Evolutionary conservation across 2,888 invertebrate genomes (phyloP).

Genomic region (Frankliniella fusca): DNA sequence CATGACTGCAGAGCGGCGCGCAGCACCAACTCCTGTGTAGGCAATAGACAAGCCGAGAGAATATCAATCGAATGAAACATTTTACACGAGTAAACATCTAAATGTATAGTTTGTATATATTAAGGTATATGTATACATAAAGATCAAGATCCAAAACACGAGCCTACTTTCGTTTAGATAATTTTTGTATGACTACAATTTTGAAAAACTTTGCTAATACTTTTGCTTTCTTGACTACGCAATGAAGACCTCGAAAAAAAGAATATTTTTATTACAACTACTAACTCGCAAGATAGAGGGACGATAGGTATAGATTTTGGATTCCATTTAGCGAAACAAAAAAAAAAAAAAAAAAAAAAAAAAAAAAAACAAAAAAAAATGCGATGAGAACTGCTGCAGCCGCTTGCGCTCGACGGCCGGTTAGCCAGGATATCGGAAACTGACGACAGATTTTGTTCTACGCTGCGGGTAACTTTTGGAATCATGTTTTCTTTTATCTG

Average conservation of each 20-base stretch:
- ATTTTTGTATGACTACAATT: conserved; percentile 10
- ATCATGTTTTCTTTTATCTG: neutral
- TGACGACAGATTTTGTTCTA: neutral
- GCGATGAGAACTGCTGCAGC: no score
- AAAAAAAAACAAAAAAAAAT: neutral
- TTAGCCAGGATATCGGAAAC: neutral
- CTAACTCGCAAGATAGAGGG: conserved; percentile 12
- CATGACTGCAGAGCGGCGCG: no score
- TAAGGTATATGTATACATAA: conserved; percentile 18
- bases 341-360: neutral
- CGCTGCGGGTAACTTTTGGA: neutral
- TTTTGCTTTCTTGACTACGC: conserved; percentile 10
- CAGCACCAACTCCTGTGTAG: no score
- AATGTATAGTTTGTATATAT: conserved; percentile 13
- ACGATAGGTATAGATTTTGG: conserved; percentile 7
- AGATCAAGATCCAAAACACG: conserved; percentile 23
- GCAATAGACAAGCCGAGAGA: neutral
- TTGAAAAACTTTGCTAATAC: neutral
- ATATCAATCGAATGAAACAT: conserved; percentile 8
- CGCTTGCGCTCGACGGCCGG: no score
- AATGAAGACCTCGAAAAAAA: neutral
- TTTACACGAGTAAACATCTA: conserved; percentile 20
- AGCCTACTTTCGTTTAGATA: conserved; percentile 16
- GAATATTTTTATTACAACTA: neutral
- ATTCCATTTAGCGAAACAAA: neutral